phyloP scores from a whole-genome alignment of 2,888 invertebrate genomes.

The Macrophya alboannulata region DNA sequence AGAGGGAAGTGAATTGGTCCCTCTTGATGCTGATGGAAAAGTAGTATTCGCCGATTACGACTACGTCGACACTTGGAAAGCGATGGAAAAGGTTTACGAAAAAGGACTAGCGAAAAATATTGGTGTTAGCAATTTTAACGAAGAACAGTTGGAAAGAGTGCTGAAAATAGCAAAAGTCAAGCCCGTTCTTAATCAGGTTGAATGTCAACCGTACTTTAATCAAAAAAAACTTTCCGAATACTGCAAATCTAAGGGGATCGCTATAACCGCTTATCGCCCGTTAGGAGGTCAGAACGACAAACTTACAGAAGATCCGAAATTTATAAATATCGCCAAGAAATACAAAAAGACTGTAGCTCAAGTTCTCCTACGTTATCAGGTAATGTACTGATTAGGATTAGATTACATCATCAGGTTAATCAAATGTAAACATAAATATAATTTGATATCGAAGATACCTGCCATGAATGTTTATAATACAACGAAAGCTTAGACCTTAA shows the following conservation, averaged over 20 bases:
- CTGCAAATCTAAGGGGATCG: conserved; percentile 85
- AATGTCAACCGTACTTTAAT: conserved; percentile 85
- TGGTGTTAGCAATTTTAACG: conserved; percentile 93
- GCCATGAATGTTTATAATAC: background rate
- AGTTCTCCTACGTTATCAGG: conserved; percentile 85
- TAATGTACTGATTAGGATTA: conserved; percentile 59
- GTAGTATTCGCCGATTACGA: conserved; percentile 86
- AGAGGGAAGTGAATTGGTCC: conserved; percentile 86
- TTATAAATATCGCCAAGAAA: conserved; percentile 85
- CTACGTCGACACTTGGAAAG: conserved; percentile 89
- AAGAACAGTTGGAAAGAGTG: conserved; percentile 86
- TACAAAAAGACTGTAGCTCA: conserved; percentile 87
- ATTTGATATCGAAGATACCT: background rate
- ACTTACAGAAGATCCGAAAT: conserved; percentile 83
- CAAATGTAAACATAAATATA: background rate
- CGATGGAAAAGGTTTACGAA: conserved; percentile 87
- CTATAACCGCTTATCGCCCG: conserved; percentile 90
- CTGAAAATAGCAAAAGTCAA: conserved; percentile 83
- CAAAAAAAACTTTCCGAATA: conserved; percentile 86
- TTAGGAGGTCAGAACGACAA: conserved; percentile 88
- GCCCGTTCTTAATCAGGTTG: conserved; percentile 84
- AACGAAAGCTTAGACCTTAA: background rate
- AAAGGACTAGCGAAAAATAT: conserved; percentile 87
- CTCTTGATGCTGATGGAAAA: conserved; percentile 84
- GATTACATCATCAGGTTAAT: background rate